These are phyloP conservation scores for Ptychodera flava DNA, from an alignment of 35 echinoderm and acorn worm genomes.

Conservation along the genomic window DNA sequence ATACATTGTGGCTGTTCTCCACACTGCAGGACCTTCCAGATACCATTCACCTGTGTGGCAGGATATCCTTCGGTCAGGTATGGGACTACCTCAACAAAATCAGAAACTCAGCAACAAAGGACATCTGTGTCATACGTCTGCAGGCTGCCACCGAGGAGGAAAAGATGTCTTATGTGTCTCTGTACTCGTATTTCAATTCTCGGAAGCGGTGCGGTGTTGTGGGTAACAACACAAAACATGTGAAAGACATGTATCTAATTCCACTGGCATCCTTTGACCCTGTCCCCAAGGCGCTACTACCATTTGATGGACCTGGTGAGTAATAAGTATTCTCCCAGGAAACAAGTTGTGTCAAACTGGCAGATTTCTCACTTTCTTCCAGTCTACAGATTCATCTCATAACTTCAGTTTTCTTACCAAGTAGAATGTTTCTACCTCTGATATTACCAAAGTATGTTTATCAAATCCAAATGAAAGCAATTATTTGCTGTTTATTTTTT, in stretches of 20 bases:
- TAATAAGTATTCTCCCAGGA: background rate
- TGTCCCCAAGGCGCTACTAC: constrained; percentile 45
- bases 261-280: constrained; percentile 54
- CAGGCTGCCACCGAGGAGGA: constrained; percentile 72
- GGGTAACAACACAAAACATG: constrained; percentile 49
- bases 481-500: too few relatives aligned
- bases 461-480: too few relatives aligned
- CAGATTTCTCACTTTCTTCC: too few relatives aligned
- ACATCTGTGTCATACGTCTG: constrained; percentile 66
- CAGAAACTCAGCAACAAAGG: constrained; percentile 46
- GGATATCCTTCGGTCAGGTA: constrained; percentile 62
- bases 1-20: too few relatives aligned
- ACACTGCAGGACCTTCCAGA: constrained; percentile 51
- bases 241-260: constrained; percentile 94
- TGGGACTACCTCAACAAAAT: constrained; percentile 95
- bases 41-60: constrained; percentile 59
- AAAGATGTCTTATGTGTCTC: constrained; percentile 42
- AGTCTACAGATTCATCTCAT: too few relatives aligned
- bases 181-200: constrained; percentile 87
- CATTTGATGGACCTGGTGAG: constrained; percentile 87
- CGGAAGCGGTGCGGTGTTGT: constrained; percentile 87
- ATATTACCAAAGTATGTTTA: too few relatives aligned
- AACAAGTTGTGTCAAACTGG: too few relatives aligned
- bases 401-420: too few relatives aligned
- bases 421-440: too few relatives aligned